Evolutionary conservation across 2,113 vertebrate species (phyloP), one percentile per base, ranked within the genome.

Genomic region (Takifugu bimaculatus): DNA sequence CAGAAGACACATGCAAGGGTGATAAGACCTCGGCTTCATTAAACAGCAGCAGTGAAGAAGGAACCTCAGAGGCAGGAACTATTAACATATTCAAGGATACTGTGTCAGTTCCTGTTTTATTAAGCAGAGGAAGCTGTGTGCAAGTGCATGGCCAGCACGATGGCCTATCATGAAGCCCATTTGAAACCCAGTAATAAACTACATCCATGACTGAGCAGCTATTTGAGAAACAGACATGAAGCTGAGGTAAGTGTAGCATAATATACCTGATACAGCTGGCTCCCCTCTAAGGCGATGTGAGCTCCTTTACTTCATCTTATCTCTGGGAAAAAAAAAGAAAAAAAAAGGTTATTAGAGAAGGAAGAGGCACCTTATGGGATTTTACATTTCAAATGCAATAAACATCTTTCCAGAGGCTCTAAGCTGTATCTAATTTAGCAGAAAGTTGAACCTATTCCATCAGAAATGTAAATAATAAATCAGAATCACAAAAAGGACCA

Each of bases 261-360:
- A 15, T 42, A 15, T 81, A 88, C 84, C 84, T 81, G 80, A 73
- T 60, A 54, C 73, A 74, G 80, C 81, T 76, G 78, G 72, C 78
- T 72, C 62, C 70, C 42, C 12, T 75, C 76, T 76, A 42, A 50
- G 1, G 57, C 67, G 68, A 64, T 59, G 75, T 55, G 65, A 56
- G 47, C 62, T 57, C 68, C 26, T 20, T 63, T 64, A 77, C 67
- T 48, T 80, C 74, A 78, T 52, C 50, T 2, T 58, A 56, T 55
- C 49, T 59, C 76, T 84, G 56, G 1, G 5, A 59, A 14, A 47
- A 5, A 5, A n/a, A 29, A 42, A 26, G 50, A 57, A 50, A 53
- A 14, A n/a, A 59, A 72, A 20, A 27, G 26, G 51, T 11, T 60
- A 72, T n/a, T 58, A 28, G 57, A 56, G n/a, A 61, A 28, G 32